Evolutionary conservation across 2,113 vertebrate genomes (phyloP).

Genomic region (Stegastes partitus): DNA sequence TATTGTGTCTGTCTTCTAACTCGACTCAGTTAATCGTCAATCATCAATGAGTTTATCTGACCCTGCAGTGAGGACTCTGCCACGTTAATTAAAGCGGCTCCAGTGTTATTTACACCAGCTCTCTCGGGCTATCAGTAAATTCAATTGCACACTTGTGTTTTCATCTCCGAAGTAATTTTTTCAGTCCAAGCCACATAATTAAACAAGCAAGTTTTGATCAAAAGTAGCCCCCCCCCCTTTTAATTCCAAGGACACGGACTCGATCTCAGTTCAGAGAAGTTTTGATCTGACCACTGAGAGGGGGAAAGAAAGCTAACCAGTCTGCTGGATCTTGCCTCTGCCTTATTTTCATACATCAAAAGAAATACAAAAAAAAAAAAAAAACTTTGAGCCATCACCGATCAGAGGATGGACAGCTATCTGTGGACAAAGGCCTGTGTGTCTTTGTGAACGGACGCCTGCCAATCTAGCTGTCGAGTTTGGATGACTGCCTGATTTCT

Average conservation of each 20-base stretch:
- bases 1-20: too few relatives aligned
- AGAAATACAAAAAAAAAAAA: background rate
- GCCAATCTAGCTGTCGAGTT: conserved; percentile 72
- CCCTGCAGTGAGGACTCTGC: background rate
- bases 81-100: background rate
- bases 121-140: background rate
- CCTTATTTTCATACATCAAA: conserved; percentile 63
- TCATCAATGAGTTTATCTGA: background rate
- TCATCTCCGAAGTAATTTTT: conserved; percentile 8
- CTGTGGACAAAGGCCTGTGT: conserved; percentile 59
- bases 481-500: conserved; percentile 68
- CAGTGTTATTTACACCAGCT: background rate
- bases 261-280: background rate
- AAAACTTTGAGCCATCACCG: conserved; percentile 47
- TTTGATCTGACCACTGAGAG: conserved; percentile 41
- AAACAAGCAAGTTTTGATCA: conserved; percentile 11
- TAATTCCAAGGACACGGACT: conserved; percentile 6
- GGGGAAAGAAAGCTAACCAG: conserved; percentile 51
- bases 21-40: background rate
- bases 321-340: conserved; percentile 39
- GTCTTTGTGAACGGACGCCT: conserved; percentile 65
- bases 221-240: conserved; percentile 19
- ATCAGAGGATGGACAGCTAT: conserved; percentile 71
- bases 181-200: conserved; percentile 5
- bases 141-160: background rate